A percentile compares a stretch with the other conserved stretches of the same genome.
Conservation (phyloP, 2,888 invertebrate genomes). For the Schrankia costaestrigalis region DNA sequence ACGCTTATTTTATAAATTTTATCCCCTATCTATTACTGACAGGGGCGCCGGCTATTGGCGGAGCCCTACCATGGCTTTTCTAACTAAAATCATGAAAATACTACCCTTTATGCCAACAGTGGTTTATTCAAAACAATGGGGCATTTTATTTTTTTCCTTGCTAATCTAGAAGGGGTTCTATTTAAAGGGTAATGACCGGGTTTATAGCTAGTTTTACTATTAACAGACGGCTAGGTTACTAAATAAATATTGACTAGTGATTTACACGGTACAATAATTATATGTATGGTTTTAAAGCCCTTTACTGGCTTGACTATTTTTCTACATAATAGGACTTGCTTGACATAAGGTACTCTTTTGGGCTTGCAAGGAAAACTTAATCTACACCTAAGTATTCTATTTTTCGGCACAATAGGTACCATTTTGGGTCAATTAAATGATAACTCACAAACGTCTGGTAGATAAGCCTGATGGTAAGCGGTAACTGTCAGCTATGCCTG, state of each 20-base stretch:
- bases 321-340: too few relatives aligned
- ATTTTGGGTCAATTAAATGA: too few relatives aligned
- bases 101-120: constrained; percentile 67
- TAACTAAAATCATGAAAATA: constrained; percentile 63
- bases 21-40: constrained; percentile 68
- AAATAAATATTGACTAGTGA: constrained; percentile 22
- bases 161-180: constrained; percentile 64
- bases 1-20: constrained; percentile 44
- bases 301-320: too few relatives aligned
- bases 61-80: constrained; percentile 51
- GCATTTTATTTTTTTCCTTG: constrained; percentile 64
- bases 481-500: too few relatives aligned
- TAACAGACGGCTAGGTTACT: constrained; percentile 34
- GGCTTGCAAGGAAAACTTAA: too few relatives aligned
- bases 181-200: constrained; percentile 60
- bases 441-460: too few relatives aligned
- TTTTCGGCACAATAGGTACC: too few relatives aligned
- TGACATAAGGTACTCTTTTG: too few relatives aligned
- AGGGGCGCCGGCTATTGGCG: constrained; percentile 56
- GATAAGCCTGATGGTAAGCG: too few relatives aligned
- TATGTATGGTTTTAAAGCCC: too few relatives aligned
- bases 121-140: constrained; percentile 65
- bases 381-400: too few relatives aligned
- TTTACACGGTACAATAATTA: too few relatives aligned
- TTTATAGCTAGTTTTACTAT: constrained; percentile 37